These are phyloP conservation scores for Anticlea derivata DNA, from an alignment of 2,888 invertebrate genomes.

Conservation along the genomic window DNA sequence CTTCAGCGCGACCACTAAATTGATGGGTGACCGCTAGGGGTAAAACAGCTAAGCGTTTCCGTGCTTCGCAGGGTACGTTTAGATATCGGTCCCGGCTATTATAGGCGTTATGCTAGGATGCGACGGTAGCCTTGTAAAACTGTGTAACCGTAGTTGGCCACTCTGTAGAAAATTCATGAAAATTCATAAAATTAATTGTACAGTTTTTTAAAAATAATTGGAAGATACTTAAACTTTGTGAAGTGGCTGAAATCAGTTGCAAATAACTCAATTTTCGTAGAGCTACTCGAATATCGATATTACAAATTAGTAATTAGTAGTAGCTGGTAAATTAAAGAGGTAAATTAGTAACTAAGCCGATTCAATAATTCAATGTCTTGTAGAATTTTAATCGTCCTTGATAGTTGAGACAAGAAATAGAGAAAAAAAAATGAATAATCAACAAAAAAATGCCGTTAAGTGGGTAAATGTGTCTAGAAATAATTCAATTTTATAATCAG, in stretches of 20 bases:
- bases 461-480: conserved; percentile 8
- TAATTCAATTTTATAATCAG: conserved; percentile 10
- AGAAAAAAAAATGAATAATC: conserved; percentile 7
- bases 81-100: no score
- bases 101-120: no score
- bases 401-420: background rate
- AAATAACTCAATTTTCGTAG: conserved; percentile 3
- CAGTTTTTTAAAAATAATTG: background rate
- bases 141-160: no score
- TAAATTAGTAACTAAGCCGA: conserved; percentile 8
- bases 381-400: conserved; percentile 16
- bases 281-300: conserved; percentile 4
- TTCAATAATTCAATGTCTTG: conserved; percentile 3
- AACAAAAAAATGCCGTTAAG: background rate
- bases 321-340: background rate
- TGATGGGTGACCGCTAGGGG: no score
- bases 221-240: conserved; percentile 12
- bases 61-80: no score
- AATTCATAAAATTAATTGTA: no score
- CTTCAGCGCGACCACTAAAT: no score
- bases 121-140: no score
- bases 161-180: no score
- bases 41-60: no score
- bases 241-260: conserved; percentile 24
- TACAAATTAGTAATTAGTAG: conserved; percentile 3